Conservation (phyloP, 2,113 vertebrate genomes). For the Percopsis transmontana region DNA sequence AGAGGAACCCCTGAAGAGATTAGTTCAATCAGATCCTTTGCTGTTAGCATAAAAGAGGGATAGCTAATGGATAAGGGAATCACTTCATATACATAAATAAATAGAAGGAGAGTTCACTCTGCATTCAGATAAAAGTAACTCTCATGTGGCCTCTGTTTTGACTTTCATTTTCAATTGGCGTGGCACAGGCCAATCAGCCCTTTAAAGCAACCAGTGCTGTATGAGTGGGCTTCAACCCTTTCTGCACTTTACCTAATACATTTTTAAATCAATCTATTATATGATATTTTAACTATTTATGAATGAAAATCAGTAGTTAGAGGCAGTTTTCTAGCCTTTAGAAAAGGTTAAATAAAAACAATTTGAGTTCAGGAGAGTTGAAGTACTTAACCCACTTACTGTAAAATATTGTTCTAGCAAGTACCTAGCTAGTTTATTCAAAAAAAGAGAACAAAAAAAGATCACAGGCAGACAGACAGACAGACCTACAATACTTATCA, state of each 20-base stretch:
- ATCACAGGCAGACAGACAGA: no score
- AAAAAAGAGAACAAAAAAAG: no score
- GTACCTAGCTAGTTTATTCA: no score
- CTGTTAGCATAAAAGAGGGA: constrained; percentile 80
- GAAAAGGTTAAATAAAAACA: constrained; percentile 32
- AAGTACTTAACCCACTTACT: no score
- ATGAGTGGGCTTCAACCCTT: constrained; percentile 17
- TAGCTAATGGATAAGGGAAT: constrained; percentile 12
- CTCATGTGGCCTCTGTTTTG: constrained; percentile 38
- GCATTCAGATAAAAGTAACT: constrained; percentile 77
- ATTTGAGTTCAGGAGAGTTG: no score
- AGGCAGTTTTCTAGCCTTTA: constrained; percentile 14
- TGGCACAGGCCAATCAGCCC: constrained; percentile 20
- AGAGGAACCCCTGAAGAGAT: constrained; percentile 87
- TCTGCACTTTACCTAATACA: constrained; percentile 17
- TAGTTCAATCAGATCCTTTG: constrained; percentile 85
- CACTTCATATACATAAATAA: constrained; percentile 82
- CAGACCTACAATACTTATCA: no score
- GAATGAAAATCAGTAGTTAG: constrained; percentile 30
- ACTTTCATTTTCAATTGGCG: constrained; percentile 33
- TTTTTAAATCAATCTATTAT: background rate
- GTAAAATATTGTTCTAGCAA: no score
- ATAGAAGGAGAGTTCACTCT: constrained; percentile 65
- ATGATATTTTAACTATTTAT: constrained; percentile 23
- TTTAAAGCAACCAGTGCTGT: constrained; percentile 30